Percentiles rank a stretch among this genome's conserved stretches.
Evolutionary conservation across 2,797 vertebrate genomes (phyloP).

Genomic region (Thalassophryne amazonica): DNA sequence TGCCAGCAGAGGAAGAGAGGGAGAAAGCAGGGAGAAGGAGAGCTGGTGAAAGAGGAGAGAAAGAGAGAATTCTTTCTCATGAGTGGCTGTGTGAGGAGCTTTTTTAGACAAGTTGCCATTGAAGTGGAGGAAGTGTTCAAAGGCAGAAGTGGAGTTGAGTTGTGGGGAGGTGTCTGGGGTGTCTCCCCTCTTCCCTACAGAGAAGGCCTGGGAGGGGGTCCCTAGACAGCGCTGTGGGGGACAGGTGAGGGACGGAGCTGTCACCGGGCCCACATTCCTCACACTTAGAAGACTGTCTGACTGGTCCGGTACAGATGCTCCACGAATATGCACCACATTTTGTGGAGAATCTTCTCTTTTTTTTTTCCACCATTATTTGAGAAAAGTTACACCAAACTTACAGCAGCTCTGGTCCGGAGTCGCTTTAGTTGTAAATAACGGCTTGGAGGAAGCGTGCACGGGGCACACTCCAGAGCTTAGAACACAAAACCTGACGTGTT

Average conservation of each 20-base stretch:
- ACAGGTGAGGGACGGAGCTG: constrained; percentile 95
- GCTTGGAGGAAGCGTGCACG: constrained; percentile 41
- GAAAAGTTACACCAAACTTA: constrained; percentile 67
- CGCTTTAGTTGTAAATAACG: constrained; percentile 38
- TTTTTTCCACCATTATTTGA: constrained; percentile 42
- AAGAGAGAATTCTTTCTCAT: constrained; percentile 66
- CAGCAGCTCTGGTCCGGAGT: constrained; percentile 21
- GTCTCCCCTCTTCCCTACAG: constrained; percentile 70
- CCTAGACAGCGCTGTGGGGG: constrained; percentile 97
- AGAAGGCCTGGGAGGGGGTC: constrained; percentile 71
- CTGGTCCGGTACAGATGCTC: constrained; percentile 63
- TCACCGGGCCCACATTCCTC: constrained; percentile 80
- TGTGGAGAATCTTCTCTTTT: constrained; percentile 37
- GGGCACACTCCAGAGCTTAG: constrained; percentile 25
- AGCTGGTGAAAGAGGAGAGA: constrained; percentile 51
- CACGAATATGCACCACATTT: constrained; percentile 65
- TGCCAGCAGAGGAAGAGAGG: constrained; percentile 77
- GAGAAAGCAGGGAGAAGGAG: constrained; percentile 52
- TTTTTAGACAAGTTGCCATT: constrained; percentile 92
- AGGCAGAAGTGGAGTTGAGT: constrained; percentile 63
- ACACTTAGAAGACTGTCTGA: constrained; percentile 61
- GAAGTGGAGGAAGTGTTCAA: constrained; percentile 93
- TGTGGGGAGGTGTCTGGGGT: constrained; percentile 73
- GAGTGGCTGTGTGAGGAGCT: constrained; percentile 68
- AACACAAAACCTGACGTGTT: constrained; percentile 49